A percentile compares a stretch with the other conserved stretches of the same genome.
These are phyloP conservation scores for Myodes glareolus DNA, from an alignment of 2,113 vertebrate species.

Conservation along the genomic window DNA sequence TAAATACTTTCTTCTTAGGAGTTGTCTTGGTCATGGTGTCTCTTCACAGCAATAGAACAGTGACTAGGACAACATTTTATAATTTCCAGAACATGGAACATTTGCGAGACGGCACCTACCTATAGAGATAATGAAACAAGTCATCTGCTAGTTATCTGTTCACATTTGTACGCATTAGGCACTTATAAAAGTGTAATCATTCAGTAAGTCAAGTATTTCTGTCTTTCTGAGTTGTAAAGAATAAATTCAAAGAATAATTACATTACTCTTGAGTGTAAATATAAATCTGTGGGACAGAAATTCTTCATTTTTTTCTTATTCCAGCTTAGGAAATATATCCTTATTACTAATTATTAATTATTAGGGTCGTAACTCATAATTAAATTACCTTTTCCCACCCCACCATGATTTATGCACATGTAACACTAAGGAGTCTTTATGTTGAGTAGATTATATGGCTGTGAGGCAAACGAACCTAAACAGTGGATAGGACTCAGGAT, in stretches of 20 bases:
- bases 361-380: neutral
- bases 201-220: neutral
- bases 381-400: rapidly evolving
- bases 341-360: neutral
- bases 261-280: neutral
- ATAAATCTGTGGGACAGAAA: neutral
- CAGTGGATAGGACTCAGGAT: neutral
- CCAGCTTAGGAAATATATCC: neutral
- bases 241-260: neutral
- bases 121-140: neutral
- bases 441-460: too few species aligned
- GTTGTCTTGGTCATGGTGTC: neutral
- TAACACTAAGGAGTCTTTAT: neutral
- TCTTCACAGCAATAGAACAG: neutral
- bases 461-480: neutral
- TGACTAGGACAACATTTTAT: neutral
- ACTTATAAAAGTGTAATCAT: neutral
- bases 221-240: neutral
- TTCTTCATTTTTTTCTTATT: neutral
- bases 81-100: neutral
- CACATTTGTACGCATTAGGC: neutral
- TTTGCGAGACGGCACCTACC: neutral
- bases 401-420: neutral
- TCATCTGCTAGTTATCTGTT: neutral
- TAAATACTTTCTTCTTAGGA: neutral